Base-by-base conservation (phyloP, 2,113 vertebrate species). In the Camelus bactrianus region DNA sequence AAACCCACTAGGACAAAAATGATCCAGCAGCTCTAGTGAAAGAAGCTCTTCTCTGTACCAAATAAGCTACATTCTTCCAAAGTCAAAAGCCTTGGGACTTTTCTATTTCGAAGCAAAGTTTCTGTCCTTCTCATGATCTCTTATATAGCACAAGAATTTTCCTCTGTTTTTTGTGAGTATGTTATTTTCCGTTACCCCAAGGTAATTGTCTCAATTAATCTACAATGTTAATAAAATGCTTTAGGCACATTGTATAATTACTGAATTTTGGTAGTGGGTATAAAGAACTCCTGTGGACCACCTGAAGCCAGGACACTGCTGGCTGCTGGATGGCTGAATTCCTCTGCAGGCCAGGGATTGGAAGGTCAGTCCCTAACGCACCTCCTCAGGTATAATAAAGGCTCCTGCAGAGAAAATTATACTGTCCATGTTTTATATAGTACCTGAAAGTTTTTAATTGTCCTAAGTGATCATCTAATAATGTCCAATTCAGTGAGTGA, bases 41-140 rank as follows among this genome's bases (percentile, higher is more conserved):
- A 80, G 22, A 67, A 28, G 26, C 24, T 30, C 19, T 82, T 73
- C 24, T 38, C 3, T 48, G 35, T 42, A 48, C 64, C 7, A 48
- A 91, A 76, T 77, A 69, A 91, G 50, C 38, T 82, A 42, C 28
- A 46, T 62, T 91, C 52, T 94, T 87, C 79, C 67, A 87, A 54
- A 46, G 32, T 30, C 50, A 69, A 94, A 93, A 73, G 38, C 26
- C 75, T 75, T 93, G 56, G 24, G 35, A 86, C 72, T 46, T 96
- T n/a, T 54, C 28, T 75, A 73, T 56, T 87, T 60, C 77, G 62
- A 77, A 26, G 12, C 26, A 76, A 67, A 76, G 19, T 52, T 30
- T 69, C 38, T 60, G 13, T 64, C 52, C 24, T 94, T 67, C 50
- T 93, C 26, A 79, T 35, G 16, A 82, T 67, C 35, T 88, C 46